These are phyloP conservation scores for Crambe crambe DNA, from an alignment of 37 sponge, comb jelly and placozoan species.

Conservation along the genomic window DNA sequence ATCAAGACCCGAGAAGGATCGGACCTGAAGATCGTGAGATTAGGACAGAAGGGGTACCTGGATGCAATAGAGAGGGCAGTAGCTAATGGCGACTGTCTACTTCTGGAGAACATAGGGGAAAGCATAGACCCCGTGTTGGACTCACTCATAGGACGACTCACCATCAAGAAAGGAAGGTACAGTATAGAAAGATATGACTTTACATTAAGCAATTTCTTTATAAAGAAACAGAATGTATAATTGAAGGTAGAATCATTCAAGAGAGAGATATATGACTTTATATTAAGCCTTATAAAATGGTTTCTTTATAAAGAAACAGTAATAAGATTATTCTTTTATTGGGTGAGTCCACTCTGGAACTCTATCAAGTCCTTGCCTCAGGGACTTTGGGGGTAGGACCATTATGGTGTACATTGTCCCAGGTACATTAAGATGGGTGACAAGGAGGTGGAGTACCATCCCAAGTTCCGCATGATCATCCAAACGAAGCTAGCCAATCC, in stretches of 20 bases:
- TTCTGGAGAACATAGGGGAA: conserved; percentile 98
- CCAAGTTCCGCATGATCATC: conserved; percentile 61
- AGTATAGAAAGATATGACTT: conserved; percentile 1
- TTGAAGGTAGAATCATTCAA: no score
- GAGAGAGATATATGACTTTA: no score
- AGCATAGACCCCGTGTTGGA: conserved; percentile 94
- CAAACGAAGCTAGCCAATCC: conserved; percentile 98
- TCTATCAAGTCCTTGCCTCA: no score
- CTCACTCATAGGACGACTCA: conserved; percentile 91
- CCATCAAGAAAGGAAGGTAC: conserved; percentile 98
- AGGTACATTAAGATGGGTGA: conserved; percentile 97
- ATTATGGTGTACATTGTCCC: no score
- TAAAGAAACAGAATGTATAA: no score
- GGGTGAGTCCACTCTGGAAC: no score
- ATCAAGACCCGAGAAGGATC: conserved; percentile 95
- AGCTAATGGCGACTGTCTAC: conserved; percentile 86
- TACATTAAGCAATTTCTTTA: no score
- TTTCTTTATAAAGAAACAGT: no score
- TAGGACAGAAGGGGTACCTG: conserved; percentile 92
- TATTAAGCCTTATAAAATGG: no score
- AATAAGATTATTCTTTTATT: no score
- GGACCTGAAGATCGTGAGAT: conserved; percentile 84
- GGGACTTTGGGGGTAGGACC: no score
- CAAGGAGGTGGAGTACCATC: conserved; percentile 97
- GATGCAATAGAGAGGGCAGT: conserved; percentile 96